phyloP scores from a whole-genome alignment of 2,888 invertebrate genomes.

The Mactromeris polynyma region DNA sequence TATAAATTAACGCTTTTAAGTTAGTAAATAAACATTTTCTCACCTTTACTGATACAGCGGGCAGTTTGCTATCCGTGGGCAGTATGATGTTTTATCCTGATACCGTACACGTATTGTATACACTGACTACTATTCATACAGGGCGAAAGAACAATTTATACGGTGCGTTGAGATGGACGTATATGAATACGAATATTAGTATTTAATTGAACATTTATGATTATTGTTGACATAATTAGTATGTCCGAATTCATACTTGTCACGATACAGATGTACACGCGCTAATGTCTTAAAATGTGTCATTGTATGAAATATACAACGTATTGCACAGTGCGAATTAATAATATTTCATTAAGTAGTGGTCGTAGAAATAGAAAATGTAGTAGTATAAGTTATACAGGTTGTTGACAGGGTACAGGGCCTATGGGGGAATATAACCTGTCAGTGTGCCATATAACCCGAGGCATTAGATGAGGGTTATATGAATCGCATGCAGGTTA shows the following conservation, averaged over 20 bases:
- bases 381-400: too few species aligned
- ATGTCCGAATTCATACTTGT: not conserved
- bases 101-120: not conserved
- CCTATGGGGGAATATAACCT: too few species aligned
- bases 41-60: not conserved
- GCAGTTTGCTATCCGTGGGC: not conserved
- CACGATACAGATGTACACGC: not conserved
- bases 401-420: too few species aligned
- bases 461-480: too few species aligned
- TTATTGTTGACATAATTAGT: not conserved
- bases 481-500: too few species aligned
- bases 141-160: not conserved
- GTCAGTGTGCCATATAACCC: too few species aligned
- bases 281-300: not conserved
- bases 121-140: not conserved
- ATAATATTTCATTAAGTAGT: not conserved
- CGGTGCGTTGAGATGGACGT: not conserved
- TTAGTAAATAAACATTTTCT: not conserved
- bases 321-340: not conserved
- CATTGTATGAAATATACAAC: not conserved
- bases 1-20: too few species aligned
- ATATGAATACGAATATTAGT: not conserved
- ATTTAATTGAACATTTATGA: slow-evolving; percentile 10
- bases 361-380: not conserved
- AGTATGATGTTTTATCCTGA: not conserved